Base-by-base conservation (phyloP, 2,888 invertebrate genomes). In the Bugulina stolonifera region DNA sequence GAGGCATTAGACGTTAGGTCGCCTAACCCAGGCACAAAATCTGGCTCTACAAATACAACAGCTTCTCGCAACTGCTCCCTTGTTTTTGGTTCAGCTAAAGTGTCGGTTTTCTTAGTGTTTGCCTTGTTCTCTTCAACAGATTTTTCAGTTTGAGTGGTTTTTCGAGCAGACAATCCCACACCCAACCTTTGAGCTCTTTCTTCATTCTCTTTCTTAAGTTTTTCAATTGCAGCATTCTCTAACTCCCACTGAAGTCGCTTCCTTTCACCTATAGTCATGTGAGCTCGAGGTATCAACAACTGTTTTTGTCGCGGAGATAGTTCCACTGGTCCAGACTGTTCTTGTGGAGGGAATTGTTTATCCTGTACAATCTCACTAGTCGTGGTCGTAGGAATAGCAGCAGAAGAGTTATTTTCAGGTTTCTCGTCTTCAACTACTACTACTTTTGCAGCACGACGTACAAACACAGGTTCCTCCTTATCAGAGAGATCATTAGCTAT, bases 181-280 rank as follows among this genome's bases (percentile, higher is more conserved):
- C 27, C 64, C n/a, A 64, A 64, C 64, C 27, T 64, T 5, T 14
- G 3, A 32, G 64, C 32, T 32, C 27, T 22, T 32, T 64, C 64
- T 5, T 14, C 64, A 64, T 64, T 64, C n/a, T 64, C 64, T 64
- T 64, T 64, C n/a, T 64, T 22, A 27, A 64, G 34, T n/a, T 64
- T 64, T 5, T 64, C 32, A 64, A 64, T 32, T 25, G 64, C 29
- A 32, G 64, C 64, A 14, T 22, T 89, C 87, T 95, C 94, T 85
- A 89, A 89, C 78, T 93, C 93, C 94, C 94, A 94, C 89, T 95
- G 94, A 81, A 91, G 88, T 84, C 91, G 90, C 86, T 94, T 94
- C 86, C 91, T 90, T 87, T 94, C 93, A 80, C 93, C 88, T 82
- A 81, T 76, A 3, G 81, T 77, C 58, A 79, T 43, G 57, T 72